Base-by-base conservation (phyloP, 2,113 vertebrate genomes). In the Gracilinanus agilis region DNA sequence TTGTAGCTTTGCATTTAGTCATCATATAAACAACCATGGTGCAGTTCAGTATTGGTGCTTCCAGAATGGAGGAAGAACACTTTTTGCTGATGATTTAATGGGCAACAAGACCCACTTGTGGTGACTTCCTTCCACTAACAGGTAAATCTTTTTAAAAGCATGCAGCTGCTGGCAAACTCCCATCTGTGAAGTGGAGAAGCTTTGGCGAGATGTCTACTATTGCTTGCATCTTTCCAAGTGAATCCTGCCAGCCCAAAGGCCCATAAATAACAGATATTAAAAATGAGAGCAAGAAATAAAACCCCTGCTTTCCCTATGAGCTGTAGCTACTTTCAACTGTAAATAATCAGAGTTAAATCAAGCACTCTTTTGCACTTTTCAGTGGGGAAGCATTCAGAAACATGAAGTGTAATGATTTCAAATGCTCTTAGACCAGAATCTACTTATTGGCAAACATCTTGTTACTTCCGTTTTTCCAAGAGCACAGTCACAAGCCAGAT, bases 301-400 rank as follows among this genome's bases (percentile, higher is more conserved):
- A 96, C 95, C 96, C 94, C 75, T 96, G 94, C 96, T 94, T 97
- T 97, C 93, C 95, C 19, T 9, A 0, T 0, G 96, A 97, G 91
- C 93, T 94, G 95, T 96, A 96, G 92, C 83, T 93, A 95, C 91
- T 95, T 95, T 96, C 94, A 95, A 95, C 90, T 92, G 88, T 97
- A 98, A 98, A 97, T 97, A 98, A 97, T 94, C 94, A 96, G 91
- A 93, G 95, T 97, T 97, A 97, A 97, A 96, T 96, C 91, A 93
- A 94, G 90, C 24, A 91, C 93, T 94, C 95, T 96, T 83, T 96
- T 94, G 94, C 55, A 93, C 97, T 96, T 96, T 91, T 94, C 0
- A 0, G 55, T 94, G 95, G 67, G 55, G 89, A 95, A 95, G 93
- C 94, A 89, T 75, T 75, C 94, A 93, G 97, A 96, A 96, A 89